Evolutionary conservation across 2,888 invertebrate genomes (phyloP).

Genomic region (Acrobasis suavella): DNA sequence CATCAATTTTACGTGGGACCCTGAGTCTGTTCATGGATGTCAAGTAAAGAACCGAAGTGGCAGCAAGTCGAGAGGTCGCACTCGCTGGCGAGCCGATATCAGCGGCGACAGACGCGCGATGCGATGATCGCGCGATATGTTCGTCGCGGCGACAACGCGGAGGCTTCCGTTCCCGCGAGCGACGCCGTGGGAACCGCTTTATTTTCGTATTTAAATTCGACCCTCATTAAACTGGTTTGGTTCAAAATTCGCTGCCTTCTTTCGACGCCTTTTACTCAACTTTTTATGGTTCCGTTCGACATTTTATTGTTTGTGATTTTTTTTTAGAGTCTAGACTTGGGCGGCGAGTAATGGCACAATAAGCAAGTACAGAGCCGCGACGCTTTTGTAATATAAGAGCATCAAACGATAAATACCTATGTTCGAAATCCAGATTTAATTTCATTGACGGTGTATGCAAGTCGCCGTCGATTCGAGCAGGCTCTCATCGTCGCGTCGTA

Average conservation of each 20-base stretch:
- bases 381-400: slow-evolving; percentile 55
- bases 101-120: slow-evolving; percentile 35
- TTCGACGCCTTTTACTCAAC: slow-evolving; percentile 82
- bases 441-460: slow-evolving; percentile 29
- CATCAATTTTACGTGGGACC: slow-evolving; percentile 48
- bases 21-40: slow-evolving; percentile 39
- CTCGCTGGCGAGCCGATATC: slow-evolving; percentile 33
- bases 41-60: neutral
- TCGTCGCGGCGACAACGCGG: slow-evolving; percentile 58
- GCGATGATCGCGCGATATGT: slow-evolving; percentile 47
- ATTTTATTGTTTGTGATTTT: slow-evolving; percentile 74
- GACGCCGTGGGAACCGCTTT: slow-evolving; percentile 80
- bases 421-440: slow-evolving; percentile 26
- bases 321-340: slow-evolving; percentile 68
- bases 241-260: slow-evolving; percentile 82
- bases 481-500: neutral
- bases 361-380: slow-evolving; percentile 55
- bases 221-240: slow-evolving; percentile 82
- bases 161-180: slow-evolving; percentile 80
- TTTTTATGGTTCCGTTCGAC: slow-evolving; percentile 82
- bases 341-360: slow-evolving; percentile 54
- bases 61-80: slow-evolving; percentile 21
- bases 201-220: slow-evolving; percentile 82
- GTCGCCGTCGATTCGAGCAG: neutral
- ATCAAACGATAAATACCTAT: slow-evolving; percentile 24